Conservation (phyloP, 2,797 vertebrate genomes). For the Chrysocyon brachyurus region DNA sequence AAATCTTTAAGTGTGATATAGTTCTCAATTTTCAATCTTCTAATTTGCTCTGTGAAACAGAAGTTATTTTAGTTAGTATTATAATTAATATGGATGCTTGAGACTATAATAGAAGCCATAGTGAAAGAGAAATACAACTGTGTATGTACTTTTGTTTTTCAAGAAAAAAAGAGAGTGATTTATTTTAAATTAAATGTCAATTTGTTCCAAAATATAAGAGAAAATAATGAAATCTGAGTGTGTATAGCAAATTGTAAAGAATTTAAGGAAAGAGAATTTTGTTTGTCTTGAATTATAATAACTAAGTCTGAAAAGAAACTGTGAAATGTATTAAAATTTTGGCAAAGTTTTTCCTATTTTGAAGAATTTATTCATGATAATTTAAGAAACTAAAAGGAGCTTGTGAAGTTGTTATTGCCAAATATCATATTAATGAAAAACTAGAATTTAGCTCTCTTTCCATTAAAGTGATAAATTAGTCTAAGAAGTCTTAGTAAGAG, state of each 20-base stretch:
- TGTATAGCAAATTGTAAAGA: not conserved
- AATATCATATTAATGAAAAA: conserved; percentile 17
- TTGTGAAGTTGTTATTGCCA: conserved; percentile 45
- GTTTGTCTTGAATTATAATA: conserved; percentile 45
- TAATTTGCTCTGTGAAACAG: not conserved
- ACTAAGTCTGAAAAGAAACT: conserved; percentile 36
- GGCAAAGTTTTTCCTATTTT: conserved; percentile 22
- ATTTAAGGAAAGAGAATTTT: conserved; percentile 13
- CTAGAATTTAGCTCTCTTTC: conserved; percentile 17
- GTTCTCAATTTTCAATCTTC: conserved; percentile 30
- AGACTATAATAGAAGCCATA: not conserved
- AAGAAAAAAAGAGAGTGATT: not conserved
- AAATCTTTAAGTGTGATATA: not conserved
- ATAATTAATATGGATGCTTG: not conserved
- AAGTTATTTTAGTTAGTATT: conserved; percentile 54
- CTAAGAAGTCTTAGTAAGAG: not conserved
- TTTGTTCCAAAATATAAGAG: conserved; percentile 19
- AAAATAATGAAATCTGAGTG: not conserved
- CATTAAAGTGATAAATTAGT: conserved; percentile 45
- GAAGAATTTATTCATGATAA: conserved; percentile 50
- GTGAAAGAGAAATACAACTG: not conserved
- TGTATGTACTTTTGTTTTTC: not conserved
- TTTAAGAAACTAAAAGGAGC: conserved; percentile 35
- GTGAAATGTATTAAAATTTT: conserved; percentile 16
- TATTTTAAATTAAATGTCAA: not conserved